Percentiles rank a stretch among this genome's conserved stretches.
Conservation (phyloP, 2,113 vertebrate genomes). For the Chaetops frenatus region DNA sequence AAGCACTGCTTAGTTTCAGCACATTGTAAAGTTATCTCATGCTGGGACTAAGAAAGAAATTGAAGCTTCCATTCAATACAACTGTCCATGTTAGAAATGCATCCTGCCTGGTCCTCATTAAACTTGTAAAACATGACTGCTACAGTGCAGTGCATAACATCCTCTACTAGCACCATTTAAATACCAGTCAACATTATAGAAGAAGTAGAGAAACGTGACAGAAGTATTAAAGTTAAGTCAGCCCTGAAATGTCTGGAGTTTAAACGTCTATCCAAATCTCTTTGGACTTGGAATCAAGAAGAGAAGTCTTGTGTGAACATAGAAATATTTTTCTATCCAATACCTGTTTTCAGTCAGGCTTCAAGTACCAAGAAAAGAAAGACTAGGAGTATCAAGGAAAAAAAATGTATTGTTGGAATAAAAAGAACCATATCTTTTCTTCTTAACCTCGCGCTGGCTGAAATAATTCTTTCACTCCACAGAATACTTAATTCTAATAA, state of each 20-base stretch:
- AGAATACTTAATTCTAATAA: neutral
- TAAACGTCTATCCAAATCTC: neutral
- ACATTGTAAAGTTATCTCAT: neutral
- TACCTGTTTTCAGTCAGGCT: neutral
- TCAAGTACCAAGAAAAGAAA: neutral
- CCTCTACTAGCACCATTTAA: slow-evolving; percentile 10
- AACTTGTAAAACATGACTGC: slow-evolving; percentile 10
- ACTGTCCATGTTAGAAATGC: neutral
- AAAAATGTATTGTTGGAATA: neutral
- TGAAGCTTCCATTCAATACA: neutral
- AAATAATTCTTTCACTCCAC: neutral
- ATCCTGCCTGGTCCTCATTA: slow-evolving; percentile 2
- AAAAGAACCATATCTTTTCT: neutral
- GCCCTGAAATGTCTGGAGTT: slow-evolving; percentile 16
- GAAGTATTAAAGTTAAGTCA: slow-evolving; percentile 7
- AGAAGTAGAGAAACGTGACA: neutral
- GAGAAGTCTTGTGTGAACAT: neutral
- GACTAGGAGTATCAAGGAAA: neutral
- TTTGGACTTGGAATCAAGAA: neutral
- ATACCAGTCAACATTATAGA: neutral
- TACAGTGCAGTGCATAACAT: neutral
- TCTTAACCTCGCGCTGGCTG: neutral
- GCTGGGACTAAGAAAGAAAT: neutral
- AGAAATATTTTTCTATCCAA: neutral
- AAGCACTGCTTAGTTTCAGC: neutral